These are phyloP conservation scores for Scleropages formosus DNA, from an alignment of 2,797 vertebrate species.

Conservation along the genomic window DNA sequence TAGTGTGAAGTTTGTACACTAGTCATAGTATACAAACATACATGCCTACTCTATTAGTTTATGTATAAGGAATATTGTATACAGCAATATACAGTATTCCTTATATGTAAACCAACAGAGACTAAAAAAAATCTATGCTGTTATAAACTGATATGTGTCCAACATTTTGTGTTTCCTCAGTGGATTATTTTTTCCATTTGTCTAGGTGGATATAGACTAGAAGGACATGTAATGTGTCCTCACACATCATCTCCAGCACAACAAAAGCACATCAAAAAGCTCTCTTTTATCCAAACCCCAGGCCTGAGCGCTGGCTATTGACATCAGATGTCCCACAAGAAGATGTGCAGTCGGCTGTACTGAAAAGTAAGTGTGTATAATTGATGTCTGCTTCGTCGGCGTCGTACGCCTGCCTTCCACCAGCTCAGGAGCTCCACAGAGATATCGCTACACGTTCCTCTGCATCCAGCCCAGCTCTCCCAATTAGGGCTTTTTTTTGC, in stretches of 20 bases:
- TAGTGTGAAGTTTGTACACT: too few relatives aligned
- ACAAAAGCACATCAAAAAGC: background rate
- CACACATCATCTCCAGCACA: background rate
- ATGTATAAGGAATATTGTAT: too few relatives aligned
- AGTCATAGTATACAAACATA: too few relatives aligned
- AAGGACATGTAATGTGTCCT: background rate
- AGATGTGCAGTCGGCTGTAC: background rate
- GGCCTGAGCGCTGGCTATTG: background rate
- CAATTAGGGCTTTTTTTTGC: conserved; percentile 42
- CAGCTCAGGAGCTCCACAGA: conserved; percentile 33
- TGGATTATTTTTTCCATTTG: background rate
- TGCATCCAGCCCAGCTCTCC: conserved; percentile 42
- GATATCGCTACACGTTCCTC: conserved; percentile 47
- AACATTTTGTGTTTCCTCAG: background rate
- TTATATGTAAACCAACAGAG: background rate
- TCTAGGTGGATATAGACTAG: background rate
- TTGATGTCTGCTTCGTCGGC: conserved; percentile 20
- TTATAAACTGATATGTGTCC: background rate
- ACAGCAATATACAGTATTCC: background rate
- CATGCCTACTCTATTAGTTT: too few relatives aligned
- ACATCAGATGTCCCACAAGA: background rate
- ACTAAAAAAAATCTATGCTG: background rate
- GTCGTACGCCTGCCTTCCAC: conserved; percentile 3
- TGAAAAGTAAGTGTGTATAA: background rate
- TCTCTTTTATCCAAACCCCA: background rate